Evolutionary conservation across 2,113 vertebrate genomes (phyloP).

Genomic region (Halichoerus grypus): DNA sequence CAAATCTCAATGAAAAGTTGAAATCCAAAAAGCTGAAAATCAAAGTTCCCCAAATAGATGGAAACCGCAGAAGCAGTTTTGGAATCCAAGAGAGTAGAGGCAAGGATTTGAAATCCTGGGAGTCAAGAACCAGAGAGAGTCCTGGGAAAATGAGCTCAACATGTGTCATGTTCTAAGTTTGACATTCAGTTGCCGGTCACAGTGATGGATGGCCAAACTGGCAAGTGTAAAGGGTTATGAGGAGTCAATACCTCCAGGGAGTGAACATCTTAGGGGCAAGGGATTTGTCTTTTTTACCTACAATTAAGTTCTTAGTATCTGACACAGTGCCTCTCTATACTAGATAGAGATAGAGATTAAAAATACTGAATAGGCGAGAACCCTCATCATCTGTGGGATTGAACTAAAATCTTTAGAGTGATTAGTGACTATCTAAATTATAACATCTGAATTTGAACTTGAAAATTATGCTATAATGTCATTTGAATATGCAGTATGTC

Average conservation of each 20-base stretch:
- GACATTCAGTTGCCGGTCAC: conserved; percentile 41
- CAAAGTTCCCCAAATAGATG: background rate
- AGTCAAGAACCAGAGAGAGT: background rate
- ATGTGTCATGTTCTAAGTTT: background rate
- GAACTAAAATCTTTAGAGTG: background rate
- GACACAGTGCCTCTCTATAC: background rate
- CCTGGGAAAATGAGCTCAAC: conserved; percentile 54
- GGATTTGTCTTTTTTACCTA: background rate
- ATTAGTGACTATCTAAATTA: conserved; percentile 22
- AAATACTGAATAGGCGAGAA: background rate
- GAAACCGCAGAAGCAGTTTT: background rate
- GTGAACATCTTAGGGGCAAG: background rate
- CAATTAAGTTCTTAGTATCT: background rate
- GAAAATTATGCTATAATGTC: conserved; percentile 16
- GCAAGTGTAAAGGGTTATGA: conserved; percentile 2
- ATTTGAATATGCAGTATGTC: background rate
- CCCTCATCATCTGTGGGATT: background rate
- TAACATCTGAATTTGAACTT: conserved; percentile 33
- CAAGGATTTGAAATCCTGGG: conserved; percentile 52
- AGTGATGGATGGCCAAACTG: background rate
- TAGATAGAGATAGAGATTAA: background rate
- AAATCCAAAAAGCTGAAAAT: conserved; percentile 31
- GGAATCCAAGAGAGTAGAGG: conserved; percentile 28
- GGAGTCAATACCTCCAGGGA: conserved; percentile 14
- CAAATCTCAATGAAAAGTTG: background rate